Evolutionary conservation across 2,113 vertebrate genomes (phyloP).

Genomic region (Eretmochelys imbricata): DNA sequence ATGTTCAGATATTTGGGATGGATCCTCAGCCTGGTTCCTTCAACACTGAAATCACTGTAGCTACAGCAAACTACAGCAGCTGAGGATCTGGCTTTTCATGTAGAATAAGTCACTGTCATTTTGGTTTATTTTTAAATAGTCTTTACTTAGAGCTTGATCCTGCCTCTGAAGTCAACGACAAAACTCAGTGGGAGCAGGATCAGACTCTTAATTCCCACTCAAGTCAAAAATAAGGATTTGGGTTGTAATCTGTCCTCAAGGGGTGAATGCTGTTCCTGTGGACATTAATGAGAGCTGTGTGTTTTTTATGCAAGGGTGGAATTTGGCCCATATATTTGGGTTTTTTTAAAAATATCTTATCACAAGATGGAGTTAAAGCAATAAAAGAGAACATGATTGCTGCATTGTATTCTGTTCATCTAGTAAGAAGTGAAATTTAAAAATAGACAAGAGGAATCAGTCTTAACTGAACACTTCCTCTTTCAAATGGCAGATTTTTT

Average conservation of each 20-base stretch:
- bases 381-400: slow-evolving; percentile 16
- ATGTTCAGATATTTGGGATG: neutral
- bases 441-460: slow-evolving; percentile 70
- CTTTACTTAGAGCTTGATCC: slow-evolving; percentile 43
- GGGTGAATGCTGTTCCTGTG: neutral
- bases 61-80: neutral
- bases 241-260: neutral
- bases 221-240: slow-evolving; percentile 53
- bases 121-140: slow-evolving; percentile 67
- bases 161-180: slow-evolving; percentile 19
- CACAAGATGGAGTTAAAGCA: slow-evolving; percentile 46
- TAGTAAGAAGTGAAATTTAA: slow-evolving; percentile 57
- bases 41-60: neutral
- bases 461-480: slow-evolving; percentile 69
- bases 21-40: neutral
- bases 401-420: slow-evolving; percentile 47
- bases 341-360: neutral
- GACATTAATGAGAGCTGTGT: neutral
- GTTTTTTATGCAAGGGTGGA: neutral
- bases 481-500: slow-evolving; percentile 25
- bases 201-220: neutral
- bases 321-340: neutral
- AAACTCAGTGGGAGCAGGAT: slow-evolving; percentile 58
- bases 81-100: neutral
- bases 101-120: neutral